Percentiles rank a stretch among this genome's conserved stretches.
Conservation (phyloP, 23 tunicate species). For the Trididemnum miniatum region DNA sequence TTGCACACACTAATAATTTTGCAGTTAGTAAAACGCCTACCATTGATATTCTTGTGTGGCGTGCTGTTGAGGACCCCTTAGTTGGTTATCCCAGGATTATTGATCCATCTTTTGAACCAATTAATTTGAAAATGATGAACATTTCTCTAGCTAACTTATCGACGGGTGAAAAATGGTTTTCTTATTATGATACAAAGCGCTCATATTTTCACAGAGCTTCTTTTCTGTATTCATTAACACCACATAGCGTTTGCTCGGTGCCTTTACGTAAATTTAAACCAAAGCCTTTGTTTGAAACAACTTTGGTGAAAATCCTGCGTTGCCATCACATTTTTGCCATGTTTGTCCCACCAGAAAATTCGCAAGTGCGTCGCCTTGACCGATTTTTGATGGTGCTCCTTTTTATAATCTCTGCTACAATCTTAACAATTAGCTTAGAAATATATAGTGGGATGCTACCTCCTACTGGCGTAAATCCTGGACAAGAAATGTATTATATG, state of each 20-base stretch:
- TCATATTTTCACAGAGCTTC: not conserved
- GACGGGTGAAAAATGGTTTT: conserved; percentile 26
- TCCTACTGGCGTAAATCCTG: conserved; percentile 4
- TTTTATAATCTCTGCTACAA: not conserved
- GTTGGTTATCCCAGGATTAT: conserved; percentile 26
- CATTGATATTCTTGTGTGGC: conserved; percentile 12
- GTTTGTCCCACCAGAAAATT: conserved; percentile 22
- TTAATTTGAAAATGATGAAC: not conserved
- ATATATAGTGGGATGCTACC: conserved; percentile 16
- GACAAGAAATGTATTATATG: not conserved
- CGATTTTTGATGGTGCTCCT: conserved; percentile 15
- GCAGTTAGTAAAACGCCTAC: not conserved
- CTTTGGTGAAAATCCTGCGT: conserved; percentile 10
- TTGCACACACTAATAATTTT: not conserved
- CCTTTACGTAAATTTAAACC: not conserved
- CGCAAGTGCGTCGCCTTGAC: conserved; percentile 14
- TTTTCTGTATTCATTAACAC: not conserved
- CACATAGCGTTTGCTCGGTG: not conserved
- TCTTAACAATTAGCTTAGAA: conserved; percentile 28
- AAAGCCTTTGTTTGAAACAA: not conserved
- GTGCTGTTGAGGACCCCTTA: conserved; percentile 33
- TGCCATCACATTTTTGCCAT: conserved; percentile 38
- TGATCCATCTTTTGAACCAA: not conserved
- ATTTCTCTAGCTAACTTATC: not conserved
- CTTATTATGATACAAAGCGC: not conserved